Conservation (phyloP, 2,113 vertebrate species). For the Alexandromys fortis region DNA sequence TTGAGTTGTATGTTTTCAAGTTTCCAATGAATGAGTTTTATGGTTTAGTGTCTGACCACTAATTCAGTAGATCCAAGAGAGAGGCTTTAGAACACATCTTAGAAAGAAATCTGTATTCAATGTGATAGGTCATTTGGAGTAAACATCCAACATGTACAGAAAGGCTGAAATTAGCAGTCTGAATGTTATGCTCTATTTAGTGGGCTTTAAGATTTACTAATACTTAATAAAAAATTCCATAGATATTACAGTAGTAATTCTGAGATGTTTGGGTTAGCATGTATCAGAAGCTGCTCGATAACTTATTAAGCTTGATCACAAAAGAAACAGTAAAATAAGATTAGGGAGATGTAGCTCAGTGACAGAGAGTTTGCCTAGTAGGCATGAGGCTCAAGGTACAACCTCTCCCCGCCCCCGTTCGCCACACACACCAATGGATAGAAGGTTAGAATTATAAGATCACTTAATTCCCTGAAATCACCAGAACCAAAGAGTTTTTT, state of each 20-base stretch:
- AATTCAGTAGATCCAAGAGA: conserved; percentile 49
- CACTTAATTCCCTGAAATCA: too few relatives aligned
- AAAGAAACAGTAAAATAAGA: neutral
- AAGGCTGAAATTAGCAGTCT: conserved; percentile 50
- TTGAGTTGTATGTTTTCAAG: conserved; percentile 53
- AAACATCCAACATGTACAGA: conserved; percentile 52
- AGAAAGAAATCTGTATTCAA: conserved; percentile 59
- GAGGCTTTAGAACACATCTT: conserved; percentile 45
- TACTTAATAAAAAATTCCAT: conserved; percentile 49
- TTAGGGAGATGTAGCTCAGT: neutral
- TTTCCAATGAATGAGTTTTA: conserved; percentile 63
- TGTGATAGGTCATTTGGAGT: conserved; percentile 51
- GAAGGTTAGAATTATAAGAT: neutral
- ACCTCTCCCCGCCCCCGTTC: too few relatives aligned
- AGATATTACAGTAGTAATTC: conserved; percentile 48
- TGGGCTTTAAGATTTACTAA: conserved; percentile 68
- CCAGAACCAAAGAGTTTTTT: neutral
- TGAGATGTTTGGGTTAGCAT: neutral
- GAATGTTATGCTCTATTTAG: neutral
- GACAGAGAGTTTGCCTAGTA: too few relatives aligned
- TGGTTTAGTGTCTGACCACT: conserved; percentile 55
- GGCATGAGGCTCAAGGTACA: neutral
- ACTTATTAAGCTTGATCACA: conserved; percentile 40
- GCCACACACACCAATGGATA: neutral
- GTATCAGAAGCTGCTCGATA: conserved; percentile 38